Evolutionary conservation across 2,113 vertebrate species (phyloP).

Genomic region (Oryctolagus cuniculus): mOryCun1.1 NC_091434.1:26480501-26481000

Average conservation of each 20-base stretch:
- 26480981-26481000: neutral
- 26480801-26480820: neutral
- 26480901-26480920: neutral
- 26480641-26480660: slow-evolving; percentile 33
- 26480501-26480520: slow-evolving; percentile 16
- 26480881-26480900: neutral
- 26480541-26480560: slow-evolving; percentile 14
- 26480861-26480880: neutral
- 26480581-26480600: neutral
- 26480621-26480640: neutral
- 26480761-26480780: slow-evolving; percentile 26
- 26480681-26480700: neutral
- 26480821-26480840: neutral
- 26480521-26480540: neutral
- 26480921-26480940: neutral
- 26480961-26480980: slow-evolving; percentile 34
- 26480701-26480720: neutral
- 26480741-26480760: neutral
- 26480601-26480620: slow-evolving; percentile 19
- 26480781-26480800: neutral
- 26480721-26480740: neutral
- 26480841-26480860: neutral
- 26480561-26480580: neutral
- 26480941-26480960: neutral
- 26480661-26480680: neutral